These are phyloP conservation scores for Cinclus mexicanus DNA, from an alignment of 2,113 vertebrate species.

Conservation along the genomic window DNA sequence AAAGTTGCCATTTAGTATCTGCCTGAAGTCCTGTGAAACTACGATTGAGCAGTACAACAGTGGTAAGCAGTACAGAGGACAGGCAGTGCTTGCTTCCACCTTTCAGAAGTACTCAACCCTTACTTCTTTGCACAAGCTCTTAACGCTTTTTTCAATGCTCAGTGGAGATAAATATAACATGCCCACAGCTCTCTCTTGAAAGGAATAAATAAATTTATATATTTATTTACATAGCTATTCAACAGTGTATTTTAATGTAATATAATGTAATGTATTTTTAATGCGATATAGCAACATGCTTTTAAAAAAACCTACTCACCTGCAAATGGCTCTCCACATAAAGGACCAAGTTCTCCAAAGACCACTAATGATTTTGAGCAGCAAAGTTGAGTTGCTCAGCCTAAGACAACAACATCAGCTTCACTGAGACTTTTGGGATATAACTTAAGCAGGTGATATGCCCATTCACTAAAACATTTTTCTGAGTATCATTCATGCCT, in stretches of 20 bases:
- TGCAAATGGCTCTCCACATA: not conserved
- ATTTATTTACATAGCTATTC: not conserved
- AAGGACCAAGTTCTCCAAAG: not conserved
- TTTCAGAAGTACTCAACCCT: not conserved
- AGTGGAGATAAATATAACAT: not conserved
- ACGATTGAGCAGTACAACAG: not conserved
- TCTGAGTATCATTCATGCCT: not conserved
- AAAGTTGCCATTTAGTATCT: conserved; percentile 11
- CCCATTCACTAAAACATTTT: not conserved
- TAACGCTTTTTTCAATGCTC: not conserved
- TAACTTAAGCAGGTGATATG: not conserved
- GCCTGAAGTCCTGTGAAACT: not conserved
- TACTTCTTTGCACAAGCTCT: not conserved
- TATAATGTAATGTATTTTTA: not conserved
- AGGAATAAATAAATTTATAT: not conserved
- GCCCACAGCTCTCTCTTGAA: not conserved
- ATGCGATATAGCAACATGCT: not conserved
- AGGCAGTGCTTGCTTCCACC: not conserved
- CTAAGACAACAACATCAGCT: not conserved
- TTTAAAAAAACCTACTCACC: not conserved
- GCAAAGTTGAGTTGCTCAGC: not conserved
- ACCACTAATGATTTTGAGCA: not conserved
- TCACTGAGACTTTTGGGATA: not conserved
- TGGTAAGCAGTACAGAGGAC: not conserved
- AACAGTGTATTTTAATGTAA: not conserved